Evolutionary conservation across 2,797 vertebrate genomes (phyloP).

Genomic region (Darevskia nairensis): DNA sequence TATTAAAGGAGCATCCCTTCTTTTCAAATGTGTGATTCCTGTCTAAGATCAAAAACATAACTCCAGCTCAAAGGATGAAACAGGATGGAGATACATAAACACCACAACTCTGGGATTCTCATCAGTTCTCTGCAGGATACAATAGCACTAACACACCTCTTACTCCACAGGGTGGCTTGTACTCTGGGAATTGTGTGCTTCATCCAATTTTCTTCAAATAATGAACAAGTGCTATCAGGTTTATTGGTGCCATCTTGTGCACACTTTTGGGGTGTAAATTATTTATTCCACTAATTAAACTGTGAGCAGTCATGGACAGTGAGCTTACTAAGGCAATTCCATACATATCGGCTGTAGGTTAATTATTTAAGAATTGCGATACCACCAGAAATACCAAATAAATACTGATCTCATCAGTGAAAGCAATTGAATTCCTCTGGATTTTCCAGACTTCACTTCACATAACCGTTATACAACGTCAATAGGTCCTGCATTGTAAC

Average conservation of each 20-base stretch:
- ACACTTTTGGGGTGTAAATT: slow-evolving; percentile 78
- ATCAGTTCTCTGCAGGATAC: slow-evolving; percentile 56
- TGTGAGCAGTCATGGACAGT: slow-evolving; percentile 73
- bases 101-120: slow-evolving; percentile 39
- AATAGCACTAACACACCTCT: slow-evolving; percentile 58
- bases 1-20: not conserved
- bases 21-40: not conserved
- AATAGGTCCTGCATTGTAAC: slow-evolving; percentile 51
- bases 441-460: slow-evolving; percentile 60
- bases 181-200: slow-evolving; percentile 71
- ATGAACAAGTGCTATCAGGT: slow-evolving; percentile 72
- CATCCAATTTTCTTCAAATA: slow-evolving; percentile 79
- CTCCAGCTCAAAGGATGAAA: slow-evolving; percentile 30
- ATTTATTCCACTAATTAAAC: slow-evolving; percentile 81
- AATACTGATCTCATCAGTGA: slow-evolving; percentile 70
- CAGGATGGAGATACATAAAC: slow-evolving; percentile 16
- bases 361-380: slow-evolving; percentile 81
- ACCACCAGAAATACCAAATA: slow-evolving; percentile 74
- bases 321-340: slow-evolving; percentile 77
- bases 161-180: slow-evolving; percentile 60
- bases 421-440: slow-evolving; percentile 53
- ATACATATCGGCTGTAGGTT: slow-evolving; percentile 73
- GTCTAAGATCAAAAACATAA: not conserved
- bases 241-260: slow-evolving; percentile 73
- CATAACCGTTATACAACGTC: slow-evolving; percentile 49